These are phyloP conservation scores for Lepeophtheirus salmonis DNA, from an alignment of 1,140 invertebrate genomes.

Conservation along the genomic window DNA sequence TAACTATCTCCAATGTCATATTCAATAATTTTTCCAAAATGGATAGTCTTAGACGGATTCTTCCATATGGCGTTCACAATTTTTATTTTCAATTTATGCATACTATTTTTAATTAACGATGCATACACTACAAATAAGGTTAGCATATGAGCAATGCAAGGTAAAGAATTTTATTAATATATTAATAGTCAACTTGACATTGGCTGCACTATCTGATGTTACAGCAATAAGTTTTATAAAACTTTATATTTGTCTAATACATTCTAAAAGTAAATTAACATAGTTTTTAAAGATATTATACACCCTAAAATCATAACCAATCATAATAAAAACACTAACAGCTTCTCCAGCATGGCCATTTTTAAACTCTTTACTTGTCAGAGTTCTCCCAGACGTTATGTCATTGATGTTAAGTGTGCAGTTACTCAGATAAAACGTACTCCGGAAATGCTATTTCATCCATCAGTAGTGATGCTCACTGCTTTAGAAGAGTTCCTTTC, in stretches of 20 bases:
- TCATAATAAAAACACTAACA: not conserved
- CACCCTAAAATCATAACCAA: not conserved
- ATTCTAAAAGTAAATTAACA: not conserved
- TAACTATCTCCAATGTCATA: not conserved
- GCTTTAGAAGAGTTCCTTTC: not conserved
- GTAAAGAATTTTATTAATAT: slow-evolving; percentile 1
- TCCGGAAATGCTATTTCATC: not conserved
- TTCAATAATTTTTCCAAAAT: not conserved
- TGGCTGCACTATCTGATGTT: not conserved
- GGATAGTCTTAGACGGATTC: not conserved
- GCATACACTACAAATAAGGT: not conserved
- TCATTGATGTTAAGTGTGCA: not conserved
- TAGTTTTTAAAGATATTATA: not conserved
- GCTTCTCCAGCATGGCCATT: not conserved
- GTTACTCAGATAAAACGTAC: not conserved
- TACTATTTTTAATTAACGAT: not conserved
- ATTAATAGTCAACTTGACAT: not conserved
- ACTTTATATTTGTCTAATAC: not conserved
- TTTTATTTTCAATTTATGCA: not conserved
- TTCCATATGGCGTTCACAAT: not conserved
- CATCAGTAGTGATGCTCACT: not conserved
- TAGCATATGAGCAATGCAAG: not conserved
- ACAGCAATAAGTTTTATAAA: not conserved
- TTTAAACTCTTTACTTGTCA: not conserved
- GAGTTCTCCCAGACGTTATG: not conserved